Evolutionary conservation across 2,888 invertebrate genomes (phyloP).

Genomic region (Dorcus hopei): DNA sequence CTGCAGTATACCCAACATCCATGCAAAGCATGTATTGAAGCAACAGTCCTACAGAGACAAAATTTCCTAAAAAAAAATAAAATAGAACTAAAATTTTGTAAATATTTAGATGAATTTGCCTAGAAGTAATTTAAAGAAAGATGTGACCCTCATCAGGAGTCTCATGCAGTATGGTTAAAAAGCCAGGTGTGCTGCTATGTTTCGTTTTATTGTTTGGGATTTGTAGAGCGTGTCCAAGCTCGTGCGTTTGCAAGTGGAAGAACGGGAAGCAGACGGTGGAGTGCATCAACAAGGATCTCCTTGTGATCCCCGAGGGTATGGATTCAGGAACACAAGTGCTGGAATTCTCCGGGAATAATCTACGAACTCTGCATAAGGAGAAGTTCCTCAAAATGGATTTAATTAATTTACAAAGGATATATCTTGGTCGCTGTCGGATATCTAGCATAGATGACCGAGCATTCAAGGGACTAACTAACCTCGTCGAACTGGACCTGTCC

Average conservation of each 20-base stretch:
- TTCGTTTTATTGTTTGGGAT: constrained; percentile 6
- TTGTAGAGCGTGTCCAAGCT: constrained; percentile 61
- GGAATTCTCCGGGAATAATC: constrained; percentile 79
- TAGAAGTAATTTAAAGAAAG: no score
- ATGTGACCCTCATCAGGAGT: no score
- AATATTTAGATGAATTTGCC: no score
- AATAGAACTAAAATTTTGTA: no score
- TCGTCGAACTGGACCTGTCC: constrained; percentile 85
- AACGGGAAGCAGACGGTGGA: constrained; percentile 89
- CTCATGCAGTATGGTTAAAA: constrained; percentile 13
- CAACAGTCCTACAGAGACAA: no score
- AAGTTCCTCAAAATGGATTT: constrained; percentile 75
- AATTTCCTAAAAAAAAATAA: no score
- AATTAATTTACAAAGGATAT: constrained; percentile 84
- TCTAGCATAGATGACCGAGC: constrained; percentile 75
- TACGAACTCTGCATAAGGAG: constrained; percentile 74
- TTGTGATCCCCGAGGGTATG: constrained; percentile 74
- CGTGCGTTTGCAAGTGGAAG: constrained; percentile 89
- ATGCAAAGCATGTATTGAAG: no score
- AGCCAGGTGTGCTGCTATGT: constrained; percentile 12
- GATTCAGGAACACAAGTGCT: constrained; percentile 84
- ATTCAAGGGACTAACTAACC: constrained; percentile 79
- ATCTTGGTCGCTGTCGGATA: constrained; percentile 73
- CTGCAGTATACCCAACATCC: no score
- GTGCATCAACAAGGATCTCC: constrained; percentile 75